Conservation (phyloP, 2,113 vertebrate genomes). For the Heterochromis multidens region DNA sequence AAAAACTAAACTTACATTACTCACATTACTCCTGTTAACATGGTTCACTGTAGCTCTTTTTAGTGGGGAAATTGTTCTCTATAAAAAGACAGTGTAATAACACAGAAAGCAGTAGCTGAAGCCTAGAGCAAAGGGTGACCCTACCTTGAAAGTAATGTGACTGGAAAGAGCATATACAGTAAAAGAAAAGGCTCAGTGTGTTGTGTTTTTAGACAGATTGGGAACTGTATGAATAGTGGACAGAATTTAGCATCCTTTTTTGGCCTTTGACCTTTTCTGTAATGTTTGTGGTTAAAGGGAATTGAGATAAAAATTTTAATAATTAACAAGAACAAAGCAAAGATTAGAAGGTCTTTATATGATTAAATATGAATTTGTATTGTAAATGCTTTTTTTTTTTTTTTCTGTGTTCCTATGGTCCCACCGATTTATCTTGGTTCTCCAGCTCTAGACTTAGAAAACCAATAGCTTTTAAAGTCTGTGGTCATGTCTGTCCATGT, state of each 20-base stretch:
- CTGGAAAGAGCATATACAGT: background rate
- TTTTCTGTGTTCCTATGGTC: background rate
- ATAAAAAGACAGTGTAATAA: background rate
- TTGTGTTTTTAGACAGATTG: background rate
- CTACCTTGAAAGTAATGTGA: background rate
- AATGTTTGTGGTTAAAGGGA: too few relatives aligned
- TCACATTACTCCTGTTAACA: background rate
- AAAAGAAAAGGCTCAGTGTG: background rate
- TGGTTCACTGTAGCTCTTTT: background rate
- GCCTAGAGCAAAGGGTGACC: background rate
- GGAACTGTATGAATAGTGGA: background rate
- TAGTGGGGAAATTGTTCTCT: background rate
- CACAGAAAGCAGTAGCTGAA: background rate
- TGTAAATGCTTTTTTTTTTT: background rate
- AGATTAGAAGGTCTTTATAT: background rate
- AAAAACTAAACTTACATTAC: background rate
- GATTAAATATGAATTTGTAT: background rate
- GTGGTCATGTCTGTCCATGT: background rate
- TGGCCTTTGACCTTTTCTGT: background rate
- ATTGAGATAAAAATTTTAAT: too few relatives aligned
- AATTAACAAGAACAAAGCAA: background rate
- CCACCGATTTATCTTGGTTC: background rate
- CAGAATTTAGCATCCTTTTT: background rate
- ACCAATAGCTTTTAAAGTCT: background rate
- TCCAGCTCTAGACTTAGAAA: background rate